Conservation (phyloP, 1,140 invertebrate species). For the Oryzaephilus surinamensis region DNA sequence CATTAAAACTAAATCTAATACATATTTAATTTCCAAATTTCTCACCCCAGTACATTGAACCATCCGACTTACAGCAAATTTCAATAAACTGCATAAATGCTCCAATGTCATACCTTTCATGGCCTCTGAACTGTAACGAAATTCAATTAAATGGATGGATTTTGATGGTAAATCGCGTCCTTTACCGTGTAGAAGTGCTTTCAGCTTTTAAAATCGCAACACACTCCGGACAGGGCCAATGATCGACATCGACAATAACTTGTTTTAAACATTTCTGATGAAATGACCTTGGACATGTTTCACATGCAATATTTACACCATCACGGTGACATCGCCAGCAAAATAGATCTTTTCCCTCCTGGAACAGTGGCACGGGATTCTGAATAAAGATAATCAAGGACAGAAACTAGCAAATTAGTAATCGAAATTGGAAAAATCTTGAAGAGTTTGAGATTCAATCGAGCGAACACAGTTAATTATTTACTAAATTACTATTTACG, state of each 20-base stretch:
- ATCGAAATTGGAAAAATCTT: not conserved
- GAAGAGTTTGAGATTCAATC: not conserved
- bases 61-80: slow-evolving; percentile 63
- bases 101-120: slow-evolving; percentile 63
- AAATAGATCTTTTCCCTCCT: slow-evolving; percentile 55
- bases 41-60: slow-evolving; percentile 59
- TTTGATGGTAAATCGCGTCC: slow-evolving; percentile 5
- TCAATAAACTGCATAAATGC: slow-evolving; percentile 62
- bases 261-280: slow-evolving; percentile 64
- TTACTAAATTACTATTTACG: not conserved
- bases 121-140: slow-evolving; percentile 49
- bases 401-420: not conserved
- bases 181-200: slow-evolving; percentile 49
- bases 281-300: slow-evolving; percentile 74
- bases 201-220: slow-evolving; percentile 66
- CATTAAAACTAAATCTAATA: not conserved
- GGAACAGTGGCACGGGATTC: slow-evolving; percentile 1
- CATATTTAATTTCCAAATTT: slow-evolving; percentile 5
- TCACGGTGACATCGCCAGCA: slow-evolving; percentile 83
- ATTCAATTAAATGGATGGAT: slow-evolving; percentile 7
- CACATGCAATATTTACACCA: slow-evolving; percentile 55
- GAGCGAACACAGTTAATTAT: not conserved
- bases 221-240: slow-evolving; percentile 86
- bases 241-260: slow-evolving; percentile 42
- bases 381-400: not conserved